phyloP scores from a whole-genome alignment of 2,113 vertebrate genomes.

The Seriola dumerili region DNA sequence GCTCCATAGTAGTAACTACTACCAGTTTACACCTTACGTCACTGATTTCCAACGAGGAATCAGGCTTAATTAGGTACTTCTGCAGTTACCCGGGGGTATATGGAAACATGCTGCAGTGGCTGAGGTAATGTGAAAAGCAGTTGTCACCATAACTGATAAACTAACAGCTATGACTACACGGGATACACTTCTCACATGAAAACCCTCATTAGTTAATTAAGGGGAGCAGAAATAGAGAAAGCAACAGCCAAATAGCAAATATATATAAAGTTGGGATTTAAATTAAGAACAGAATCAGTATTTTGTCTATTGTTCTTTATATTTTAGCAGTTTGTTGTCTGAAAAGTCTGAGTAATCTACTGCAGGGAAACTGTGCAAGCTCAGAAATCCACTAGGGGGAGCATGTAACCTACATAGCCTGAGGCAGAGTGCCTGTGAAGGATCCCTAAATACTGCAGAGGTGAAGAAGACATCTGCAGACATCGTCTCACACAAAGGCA shows the following conservation, averaged over 20 bases:
- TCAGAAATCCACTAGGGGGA: slow-evolving; percentile 75
- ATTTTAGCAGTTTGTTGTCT: not conserved
- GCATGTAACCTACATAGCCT: slow-evolving; percentile 57
- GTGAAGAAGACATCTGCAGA: slow-evolving; percentile 60
- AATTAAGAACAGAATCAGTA: not conserved
- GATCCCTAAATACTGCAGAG: slow-evolving; percentile 59
- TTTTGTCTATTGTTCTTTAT: not conserved
- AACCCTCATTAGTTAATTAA: not conserved
- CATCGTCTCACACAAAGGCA: slow-evolving; percentile 29
- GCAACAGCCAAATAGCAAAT: not conserved
- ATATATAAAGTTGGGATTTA: slow-evolving; percentile 3
- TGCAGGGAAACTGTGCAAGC: slow-evolving; percentile 24
- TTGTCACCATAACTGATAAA: too few species aligned
- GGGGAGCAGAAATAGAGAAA: not conserved
- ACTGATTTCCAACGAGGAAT: too few species aligned
- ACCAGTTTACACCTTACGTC: too few species aligned
- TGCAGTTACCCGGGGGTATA: not conserved
- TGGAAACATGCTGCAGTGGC: not conserved
- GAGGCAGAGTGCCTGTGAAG: slow-evolving; percentile 19
- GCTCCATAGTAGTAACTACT: too few species aligned
- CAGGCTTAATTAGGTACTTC: not conserved
- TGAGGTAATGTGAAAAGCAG: too few species aligned
- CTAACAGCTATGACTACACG: too few species aligned
- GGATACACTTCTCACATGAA: too few species aligned
- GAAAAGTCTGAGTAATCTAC: not conserved